Conservation (phyloP, 92 coral and sea anemone species). For the Siderastrea siderea region DNA sequence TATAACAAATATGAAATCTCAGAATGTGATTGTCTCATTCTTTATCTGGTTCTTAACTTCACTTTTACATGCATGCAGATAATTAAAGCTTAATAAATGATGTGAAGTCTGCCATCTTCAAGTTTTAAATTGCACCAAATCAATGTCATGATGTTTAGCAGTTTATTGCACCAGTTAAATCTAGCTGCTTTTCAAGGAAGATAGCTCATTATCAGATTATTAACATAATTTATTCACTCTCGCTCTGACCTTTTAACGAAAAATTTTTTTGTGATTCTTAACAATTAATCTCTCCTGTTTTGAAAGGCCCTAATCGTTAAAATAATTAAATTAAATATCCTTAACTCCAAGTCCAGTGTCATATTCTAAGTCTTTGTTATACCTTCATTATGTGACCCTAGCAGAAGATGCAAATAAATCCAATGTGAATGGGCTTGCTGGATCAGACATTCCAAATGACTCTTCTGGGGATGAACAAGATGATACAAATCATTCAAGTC, state of each 20-base stretch:
- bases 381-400: slow-evolving; percentile 92
- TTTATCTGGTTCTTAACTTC: not conserved
- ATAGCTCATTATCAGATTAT: too few relatives aligned
- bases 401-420: slow-evolving; percentile 85
- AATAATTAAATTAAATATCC: not conserved
- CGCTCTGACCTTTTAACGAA: not conserved
- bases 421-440: slow-evolving; percentile 70
- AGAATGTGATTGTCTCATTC: slow-evolving; percentile 24
- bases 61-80: not conserved
- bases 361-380: slow-evolving; percentile 92
- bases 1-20: slow-evolving; percentile 74
- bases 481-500: slow-evolving; percentile 53
- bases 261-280: not conserved
- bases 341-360: slow-evolving; percentile 38
- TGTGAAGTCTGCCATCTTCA: not conserved
- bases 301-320: not conserved
- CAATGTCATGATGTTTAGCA: not conserved
- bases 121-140: not conserved
- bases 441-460: slow-evolving; percentile 45
- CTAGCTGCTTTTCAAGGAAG: too few relatives aligned
- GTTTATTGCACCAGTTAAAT: not conserved
- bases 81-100: not conserved
- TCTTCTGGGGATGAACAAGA: slow-evolving; percentile 75
- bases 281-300: not conserved
- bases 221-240: too few relatives aligned